Percentiles rank a stretch among this genome's conserved stretches.
Conservation (phyloP, 2,113 vertebrate genomes). For the Zeus faber region DNA sequence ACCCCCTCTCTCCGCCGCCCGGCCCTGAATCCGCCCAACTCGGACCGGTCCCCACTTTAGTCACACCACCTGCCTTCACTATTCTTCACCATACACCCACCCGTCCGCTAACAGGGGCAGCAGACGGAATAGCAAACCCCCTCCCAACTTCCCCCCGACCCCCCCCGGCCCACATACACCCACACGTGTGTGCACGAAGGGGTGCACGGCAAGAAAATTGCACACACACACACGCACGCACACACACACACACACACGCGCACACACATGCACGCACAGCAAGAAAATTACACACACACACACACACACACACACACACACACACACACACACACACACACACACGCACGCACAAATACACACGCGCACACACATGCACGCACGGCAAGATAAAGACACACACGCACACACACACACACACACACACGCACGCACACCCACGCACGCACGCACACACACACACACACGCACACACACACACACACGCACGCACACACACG, state of each 20-base stretch:
- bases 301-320: too few relatives aligned
- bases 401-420: too few relatives aligned
- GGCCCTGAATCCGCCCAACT: constrained; percentile 81
- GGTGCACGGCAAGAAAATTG: not conserved
- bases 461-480: constrained; percentile 31
- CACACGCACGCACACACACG: not conserved
- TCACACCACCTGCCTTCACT: constrained; percentile 98
- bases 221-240: not conserved
- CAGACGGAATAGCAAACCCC: constrained; percentile 80
- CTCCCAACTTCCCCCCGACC: not conserved
- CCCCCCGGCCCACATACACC: constrained; percentile 12
- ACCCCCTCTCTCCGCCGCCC: constrained; percentile 19
- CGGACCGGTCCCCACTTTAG: constrained; percentile 87
- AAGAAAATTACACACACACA: too few relatives aligned
- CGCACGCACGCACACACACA: constrained; percentile 48
- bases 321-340: not conserved
- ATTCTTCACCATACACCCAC: constrained; percentile 80
- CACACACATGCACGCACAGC: constrained; percentile 24
- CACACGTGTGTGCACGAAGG: not conserved
- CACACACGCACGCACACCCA: too few relatives aligned
- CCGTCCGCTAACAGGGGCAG: constrained; percentile 78
- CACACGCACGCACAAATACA: not conserved
- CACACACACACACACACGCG: not conserved
- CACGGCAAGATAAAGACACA: too few relatives aligned
- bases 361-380: not conserved